Conservation (phyloP, 2,797 vertebrate genomes). For the Megalops cyprinoides region DNA sequence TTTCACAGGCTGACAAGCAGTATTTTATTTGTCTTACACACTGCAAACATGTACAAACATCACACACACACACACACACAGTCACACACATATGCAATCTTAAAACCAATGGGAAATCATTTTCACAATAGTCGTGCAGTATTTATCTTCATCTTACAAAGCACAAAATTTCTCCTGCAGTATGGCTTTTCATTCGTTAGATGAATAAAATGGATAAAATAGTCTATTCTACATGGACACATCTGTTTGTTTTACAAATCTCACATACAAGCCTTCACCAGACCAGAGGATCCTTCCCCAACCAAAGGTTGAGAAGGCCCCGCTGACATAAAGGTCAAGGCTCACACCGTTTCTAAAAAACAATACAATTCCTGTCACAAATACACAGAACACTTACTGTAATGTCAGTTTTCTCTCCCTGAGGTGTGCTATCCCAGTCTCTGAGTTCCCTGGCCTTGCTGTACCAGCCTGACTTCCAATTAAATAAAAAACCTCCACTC, state of each 20-base stretch:
- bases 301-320: background rate
- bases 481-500: background rate
- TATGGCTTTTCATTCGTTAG: background rate
- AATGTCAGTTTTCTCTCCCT: background rate
- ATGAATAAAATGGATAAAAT: background rate
- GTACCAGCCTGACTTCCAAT: background rate
- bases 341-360: background rate
- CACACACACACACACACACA: background rate
- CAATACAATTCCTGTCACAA: background rate
- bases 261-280: background rate
- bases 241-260: background rate
- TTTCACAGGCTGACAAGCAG: background rate
- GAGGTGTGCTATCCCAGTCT: background rate
- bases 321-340: background rate
- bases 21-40: background rate
- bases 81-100: background rate
- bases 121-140: background rate
- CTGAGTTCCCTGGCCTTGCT: too few relatives aligned
- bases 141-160: background rate
- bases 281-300: background rate
- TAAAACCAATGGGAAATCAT: background rate
- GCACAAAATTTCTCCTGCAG: background rate
- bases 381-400: background rate
- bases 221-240: background rate
- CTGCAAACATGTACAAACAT: background rate